Evolutionary conservation across 2,113 vertebrate genomes (phyloP).

Genomic region (Peromyscus californicus): DNA sequence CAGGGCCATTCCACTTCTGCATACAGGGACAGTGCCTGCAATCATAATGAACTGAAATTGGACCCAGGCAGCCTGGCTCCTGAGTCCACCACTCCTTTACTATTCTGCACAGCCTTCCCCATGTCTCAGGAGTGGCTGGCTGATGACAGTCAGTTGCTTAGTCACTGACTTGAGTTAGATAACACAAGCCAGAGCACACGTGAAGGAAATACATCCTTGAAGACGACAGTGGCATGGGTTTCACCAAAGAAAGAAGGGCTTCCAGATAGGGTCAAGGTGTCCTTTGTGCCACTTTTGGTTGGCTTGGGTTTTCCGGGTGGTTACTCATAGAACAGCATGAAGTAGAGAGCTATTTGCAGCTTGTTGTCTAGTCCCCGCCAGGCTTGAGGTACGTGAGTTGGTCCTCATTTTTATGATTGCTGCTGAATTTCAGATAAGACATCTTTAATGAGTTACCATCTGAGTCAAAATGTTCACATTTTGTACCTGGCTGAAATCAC

Average conservation of each 20-base stretch:
- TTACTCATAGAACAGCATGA: not conserved
- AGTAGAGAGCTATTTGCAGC: not conserved
- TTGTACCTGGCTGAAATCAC: constrained; percentile 71
- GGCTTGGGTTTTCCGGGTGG: not conserved
- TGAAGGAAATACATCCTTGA: constrained; percentile 6
- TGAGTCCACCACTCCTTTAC: not conserved
- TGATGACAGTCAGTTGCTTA: not conserved
- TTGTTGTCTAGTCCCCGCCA: constrained; percentile 39
- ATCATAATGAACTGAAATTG: constrained; percentile 1
- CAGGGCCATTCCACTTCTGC: not conserved
- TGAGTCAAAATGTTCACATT: constrained; percentile 72
- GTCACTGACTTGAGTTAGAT: not conserved
- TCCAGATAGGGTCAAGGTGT: not conserved
- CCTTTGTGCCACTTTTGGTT: not conserved
- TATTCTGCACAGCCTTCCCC: not conserved
- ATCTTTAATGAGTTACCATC: constrained; percentile 62
- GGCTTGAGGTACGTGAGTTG: not conserved
- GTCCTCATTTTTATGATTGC: constrained; percentile 63
- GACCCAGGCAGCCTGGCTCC: not conserved
- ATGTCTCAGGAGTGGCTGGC: not conserved
- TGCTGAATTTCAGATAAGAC: constrained; percentile 61
- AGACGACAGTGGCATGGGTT: not conserved
- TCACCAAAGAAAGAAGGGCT: not conserved
- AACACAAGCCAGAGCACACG: not conserved
- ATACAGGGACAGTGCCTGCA: not conserved